A percentile compares a stretch with the other conserved stretches of the same genome.
Evolutionary conservation across 2,797 vertebrate species (phyloP).

Genomic region (Bryconaethiops microstoma): DNA sequence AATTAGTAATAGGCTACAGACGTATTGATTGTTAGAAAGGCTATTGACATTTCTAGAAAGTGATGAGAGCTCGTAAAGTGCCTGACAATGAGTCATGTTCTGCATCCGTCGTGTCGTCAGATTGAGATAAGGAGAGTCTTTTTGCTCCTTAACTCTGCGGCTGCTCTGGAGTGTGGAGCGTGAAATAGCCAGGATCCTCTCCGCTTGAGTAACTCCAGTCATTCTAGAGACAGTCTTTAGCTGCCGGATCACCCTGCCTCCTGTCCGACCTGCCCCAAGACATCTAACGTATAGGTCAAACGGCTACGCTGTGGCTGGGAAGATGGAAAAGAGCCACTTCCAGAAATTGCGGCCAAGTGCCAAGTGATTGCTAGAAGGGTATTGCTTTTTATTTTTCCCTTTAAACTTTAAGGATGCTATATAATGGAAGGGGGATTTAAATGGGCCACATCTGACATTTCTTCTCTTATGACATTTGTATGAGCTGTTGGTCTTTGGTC

Average conservation of each 20-base stretch:
- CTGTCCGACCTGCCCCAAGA: not conserved
- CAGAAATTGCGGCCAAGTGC: not conserved
- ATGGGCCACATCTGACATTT: not conserved
- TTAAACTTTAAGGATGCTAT: not conserved
- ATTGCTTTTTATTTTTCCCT: not conserved
- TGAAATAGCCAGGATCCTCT: constrained; percentile 42
- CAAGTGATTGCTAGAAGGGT: not conserved
- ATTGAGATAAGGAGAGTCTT: constrained; percentile 26
- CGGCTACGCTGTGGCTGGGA: not conserved
- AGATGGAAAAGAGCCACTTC: not conserved
- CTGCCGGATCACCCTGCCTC: constrained; percentile 11
- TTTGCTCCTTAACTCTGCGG: constrained; percentile 34
- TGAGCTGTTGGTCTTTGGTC: too few relatives aligned
- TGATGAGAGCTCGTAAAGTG: not conserved
- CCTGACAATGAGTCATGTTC: constrained; percentile 11
- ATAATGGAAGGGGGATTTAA: not conserved
- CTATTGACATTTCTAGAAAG: constrained; percentile 43
- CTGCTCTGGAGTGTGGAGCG: constrained; percentile 7
- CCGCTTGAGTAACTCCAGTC: constrained; percentile 25
- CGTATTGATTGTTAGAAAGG: constrained; percentile 37
- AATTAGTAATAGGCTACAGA: constrained; percentile 51
- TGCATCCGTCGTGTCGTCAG: constrained; percentile 18
- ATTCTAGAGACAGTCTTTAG: constrained; percentile 2
- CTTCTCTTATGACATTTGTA: not conserved
- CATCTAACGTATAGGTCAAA: constrained; percentile 1